Evolutionary conservation across 2,888 invertebrate species (phyloP).

Genomic region (Euplagia quadripunctaria): DNA sequence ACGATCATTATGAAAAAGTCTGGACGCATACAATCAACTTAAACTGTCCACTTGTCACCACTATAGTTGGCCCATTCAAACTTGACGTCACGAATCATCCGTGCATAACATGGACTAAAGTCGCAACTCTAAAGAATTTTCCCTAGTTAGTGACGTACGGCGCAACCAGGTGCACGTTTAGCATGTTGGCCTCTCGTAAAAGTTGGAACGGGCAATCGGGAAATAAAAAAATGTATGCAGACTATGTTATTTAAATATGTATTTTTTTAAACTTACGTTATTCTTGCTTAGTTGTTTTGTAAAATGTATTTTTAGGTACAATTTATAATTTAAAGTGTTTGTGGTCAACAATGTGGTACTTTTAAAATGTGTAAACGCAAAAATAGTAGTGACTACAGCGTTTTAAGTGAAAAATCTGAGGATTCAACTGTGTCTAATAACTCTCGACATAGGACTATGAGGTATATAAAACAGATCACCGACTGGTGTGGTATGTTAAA

Average conservation of each 20-base stretch:
- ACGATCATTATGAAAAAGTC: constrained; percentile 26
- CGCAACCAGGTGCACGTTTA: constrained; percentile 50
- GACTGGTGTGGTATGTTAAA: constrained; percentile 75
- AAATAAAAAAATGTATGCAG: constrained; percentile 12
- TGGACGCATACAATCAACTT: constrained; percentile 29
- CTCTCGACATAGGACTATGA: constrained; percentile 57
- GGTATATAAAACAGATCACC: constrained; percentile 57
- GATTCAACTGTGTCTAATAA: constrained; percentile 50
- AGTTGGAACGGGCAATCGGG: not conserved
- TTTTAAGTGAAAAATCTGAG: constrained; percentile 53
- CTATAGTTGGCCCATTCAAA: constrained; percentile 37
- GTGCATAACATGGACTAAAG: constrained; percentile 54
- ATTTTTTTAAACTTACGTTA: not conserved
- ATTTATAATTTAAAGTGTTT: constrained; percentile 20
- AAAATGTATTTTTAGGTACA: constrained; percentile 35
- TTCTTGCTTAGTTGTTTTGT: constrained; percentile 29
- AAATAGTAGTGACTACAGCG: constrained; percentile 53
- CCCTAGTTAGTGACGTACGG: constrained; percentile 54
- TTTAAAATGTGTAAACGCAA: constrained; percentile 61
- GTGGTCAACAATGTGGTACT: constrained; percentile 61
- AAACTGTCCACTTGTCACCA: constrained; percentile 31
- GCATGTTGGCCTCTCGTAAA: not conserved
- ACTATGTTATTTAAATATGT: not conserved
- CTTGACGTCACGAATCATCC: constrained; percentile 50
- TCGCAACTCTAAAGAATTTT: constrained; percentile 43